These are phyloP conservation scores for Phallusia fumigata DNA, from an alignment of 23 tunicate species.

Conservation along the genomic window DNA sequence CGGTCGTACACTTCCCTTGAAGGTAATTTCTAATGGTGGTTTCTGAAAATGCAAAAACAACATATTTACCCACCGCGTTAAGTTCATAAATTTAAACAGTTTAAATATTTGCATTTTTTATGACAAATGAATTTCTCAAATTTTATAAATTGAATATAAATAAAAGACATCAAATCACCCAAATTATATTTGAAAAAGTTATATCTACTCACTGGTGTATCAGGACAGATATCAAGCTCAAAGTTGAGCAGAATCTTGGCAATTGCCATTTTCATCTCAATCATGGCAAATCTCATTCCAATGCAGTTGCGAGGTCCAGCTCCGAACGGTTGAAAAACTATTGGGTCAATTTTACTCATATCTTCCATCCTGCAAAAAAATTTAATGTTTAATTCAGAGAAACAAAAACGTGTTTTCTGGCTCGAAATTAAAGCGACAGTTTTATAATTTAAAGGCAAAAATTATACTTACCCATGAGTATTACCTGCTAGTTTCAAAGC, in stretches of 20 bases:
- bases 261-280: conserved; percentile 58
- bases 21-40: conserved; percentile 53
- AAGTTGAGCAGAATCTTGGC: conserved; percentile 46
- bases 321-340: conserved; percentile 82
- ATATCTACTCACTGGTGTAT: conserved; percentile 43
- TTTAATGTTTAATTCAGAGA: not conserved
- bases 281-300: conserved; percentile 67
- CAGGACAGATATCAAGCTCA: conserved; percentile 47
- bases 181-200: not conserved
- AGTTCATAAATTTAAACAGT: no score
- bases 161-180: no score
- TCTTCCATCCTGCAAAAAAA: conserved; percentile 55
- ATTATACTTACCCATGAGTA: no score
- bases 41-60: conserved; percentile 16
- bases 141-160: no score
- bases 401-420: not conserved
- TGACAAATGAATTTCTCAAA: no score
- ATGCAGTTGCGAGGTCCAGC: conserved; percentile 83
- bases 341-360: conserved; percentile 77
- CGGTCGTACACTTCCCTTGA: conserved; percentile 37
- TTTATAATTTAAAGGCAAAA: no score
- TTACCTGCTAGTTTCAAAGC: no score
- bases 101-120: no score
- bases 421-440: no score
- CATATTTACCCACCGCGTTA: not conserved